Evolutionary conservation across 2,888 invertebrate genomes (phyloP).

Genomic region (Drosophila paramelanica): DNA sequence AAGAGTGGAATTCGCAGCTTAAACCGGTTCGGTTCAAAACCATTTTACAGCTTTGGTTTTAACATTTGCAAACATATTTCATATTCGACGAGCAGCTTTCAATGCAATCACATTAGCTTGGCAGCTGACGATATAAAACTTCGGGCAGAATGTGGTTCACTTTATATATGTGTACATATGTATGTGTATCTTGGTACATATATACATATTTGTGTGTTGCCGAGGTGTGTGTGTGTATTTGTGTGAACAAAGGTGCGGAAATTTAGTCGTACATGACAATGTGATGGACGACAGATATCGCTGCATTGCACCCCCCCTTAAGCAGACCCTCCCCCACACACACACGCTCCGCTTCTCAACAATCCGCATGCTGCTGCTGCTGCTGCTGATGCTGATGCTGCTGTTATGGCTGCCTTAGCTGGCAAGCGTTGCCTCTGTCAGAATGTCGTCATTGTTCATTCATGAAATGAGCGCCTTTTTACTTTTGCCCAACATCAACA

Average conservation of each 20-base stretch:
- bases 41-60: too few relatives aligned
- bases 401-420: constrained; percentile 20
- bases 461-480: constrained; percentile 76
- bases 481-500: constrained; percentile 52
- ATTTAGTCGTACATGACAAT: constrained; percentile 73
- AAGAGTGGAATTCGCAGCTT: too few relatives aligned
- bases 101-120: too few relatives aligned
- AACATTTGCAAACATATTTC: too few relatives aligned
- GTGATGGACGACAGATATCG: constrained; percentile 74
- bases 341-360: not conserved
- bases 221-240: constrained; percentile 8
- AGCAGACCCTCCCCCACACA: not conserved
- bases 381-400: constrained; percentile 10
- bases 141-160: constrained; percentile 9
- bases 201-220: not conserved
- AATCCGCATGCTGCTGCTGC: not conserved
- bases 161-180: too few relatives aligned
- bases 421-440: constrained; percentile 65
- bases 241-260: constrained; percentile 61
- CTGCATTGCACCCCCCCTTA: constrained; percentile 37
- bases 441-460: constrained; percentile 80
- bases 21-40: too few relatives aligned
- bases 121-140: not conserved
- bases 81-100: too few relatives aligned
- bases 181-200: not conserved